Evolutionary conservation across 1,140 invertebrate species (phyloP).

Genomic region (Bombus consobrinus): DNA sequence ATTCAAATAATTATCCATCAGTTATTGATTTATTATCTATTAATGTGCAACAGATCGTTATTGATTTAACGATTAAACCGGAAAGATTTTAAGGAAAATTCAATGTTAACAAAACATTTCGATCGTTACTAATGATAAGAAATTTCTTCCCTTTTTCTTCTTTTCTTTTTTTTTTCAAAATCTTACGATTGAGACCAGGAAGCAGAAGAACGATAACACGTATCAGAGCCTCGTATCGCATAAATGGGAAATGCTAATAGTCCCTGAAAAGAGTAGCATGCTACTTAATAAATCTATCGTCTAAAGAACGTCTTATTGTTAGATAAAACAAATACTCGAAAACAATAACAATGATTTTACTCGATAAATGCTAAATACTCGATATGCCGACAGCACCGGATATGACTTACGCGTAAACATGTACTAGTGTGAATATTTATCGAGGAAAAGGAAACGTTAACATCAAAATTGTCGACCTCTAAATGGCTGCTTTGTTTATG

Average conservation of each 20-base stretch:
- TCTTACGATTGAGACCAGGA: neutral
- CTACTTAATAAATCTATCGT: conserved; percentile 2
- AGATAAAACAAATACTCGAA: neutral
- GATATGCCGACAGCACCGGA: neutral
- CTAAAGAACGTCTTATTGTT: neutral
- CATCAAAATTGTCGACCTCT: conserved; percentile 2
- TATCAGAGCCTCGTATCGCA: neutral
- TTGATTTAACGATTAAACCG: too few species aligned
- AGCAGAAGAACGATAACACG: neutral
- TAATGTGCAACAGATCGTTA: too few species aligned
- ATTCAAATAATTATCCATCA: too few species aligned
- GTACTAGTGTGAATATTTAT: conserved; percentile 33
- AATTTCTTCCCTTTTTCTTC: neutral
- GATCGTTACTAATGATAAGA: rapidly evolving
- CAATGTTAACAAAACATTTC: too few species aligned
- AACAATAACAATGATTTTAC: neutral
- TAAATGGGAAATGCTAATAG: neutral
- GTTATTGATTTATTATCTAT: too few species aligned
- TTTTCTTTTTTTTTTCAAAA: neutral
- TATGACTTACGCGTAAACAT: neutral
- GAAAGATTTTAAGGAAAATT: too few species aligned
- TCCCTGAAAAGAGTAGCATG: too few species aligned
- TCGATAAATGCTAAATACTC: neutral
- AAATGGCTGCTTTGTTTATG: neutral
- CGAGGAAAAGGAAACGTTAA: neutral